Base-by-base conservation (phyloP, 1,140 invertebrate species). In the Solenopsis fugax region DNA sequence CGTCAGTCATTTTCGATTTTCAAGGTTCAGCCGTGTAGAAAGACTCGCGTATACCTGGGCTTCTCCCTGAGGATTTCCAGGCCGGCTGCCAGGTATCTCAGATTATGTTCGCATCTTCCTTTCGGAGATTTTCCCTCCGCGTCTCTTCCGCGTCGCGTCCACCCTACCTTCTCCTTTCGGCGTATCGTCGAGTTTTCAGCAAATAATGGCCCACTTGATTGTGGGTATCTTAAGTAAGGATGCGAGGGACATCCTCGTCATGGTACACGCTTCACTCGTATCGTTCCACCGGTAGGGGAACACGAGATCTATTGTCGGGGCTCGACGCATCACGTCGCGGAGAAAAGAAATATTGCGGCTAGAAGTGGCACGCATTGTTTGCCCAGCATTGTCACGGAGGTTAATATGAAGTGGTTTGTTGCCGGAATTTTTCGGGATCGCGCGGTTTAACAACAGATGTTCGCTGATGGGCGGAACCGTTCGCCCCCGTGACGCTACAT, bases 121-220 rank as follows among this genome's bases (percentile, higher is more conserved):
- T 89, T 58, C 24, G 52, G 13, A 56, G 34, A 78, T 48, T 69
- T 73, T 50, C 67, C 50, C 29, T 34, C n/a, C n/a, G 16, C 52
- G 9, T 41, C 9, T 56, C 37, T 65, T 48, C 16, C 67, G 60
- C 37, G 67, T 45, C n/a, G 29, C 29, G 29, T 29, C 29, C n/a
- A 6, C 29, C 3, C n/a, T 52, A 64, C 21, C 62, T 2, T 29
- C 60, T 64, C 24, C 50, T 37, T 58, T 48, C 41, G 24, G 50
- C 48, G 86, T 29, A 62, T 72, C 64, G 69, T 88, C 76, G 88
- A 89, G 80, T 85, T 91, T 88, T 86, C 71, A 64, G 77, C 84
- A 91, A 93, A 93, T 92, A 93, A 89, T 93, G 73, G 91, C 64
- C 88, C 87, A 92, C 90, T 92, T 90, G 92, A 93, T 92, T 88